Evolutionary conservation across 2,888 invertebrate species (phyloP), one percentile per base, ranked within the genome.

Genomic region (Dryomyza anilis): DNA sequence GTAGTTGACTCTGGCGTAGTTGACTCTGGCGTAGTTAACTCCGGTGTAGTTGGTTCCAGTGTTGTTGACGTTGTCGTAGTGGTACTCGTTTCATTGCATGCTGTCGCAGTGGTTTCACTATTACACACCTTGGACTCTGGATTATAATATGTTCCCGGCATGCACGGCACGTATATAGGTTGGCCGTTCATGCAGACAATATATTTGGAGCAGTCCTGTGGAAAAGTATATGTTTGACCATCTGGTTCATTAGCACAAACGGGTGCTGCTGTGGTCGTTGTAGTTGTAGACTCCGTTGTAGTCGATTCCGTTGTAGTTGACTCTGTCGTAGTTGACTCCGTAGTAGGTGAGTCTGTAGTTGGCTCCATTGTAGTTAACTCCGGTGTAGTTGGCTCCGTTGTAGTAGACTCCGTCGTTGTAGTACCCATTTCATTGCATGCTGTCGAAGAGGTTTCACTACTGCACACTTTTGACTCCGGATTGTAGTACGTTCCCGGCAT

Each of bases 121-220:
- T n/a, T 27, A 2, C 66, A 66, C 16, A 19, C 16, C 8, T 45
- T 43, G 8, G n/a, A 48, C 10, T 39, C 21, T 10, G 60, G 63
- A 63, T 63, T 55, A 27, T 60, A 66, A 33, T 60, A 66, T n/a
- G 43, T 30, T 14, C 48, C 43, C 3, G 8, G 48, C 23, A 50
- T 23, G 16, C 66, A 66, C 1, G 12, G 4, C 23, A 27, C 45
- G 2, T 55, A 27, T 4, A 12, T 10, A 1, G 63, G 12, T 16
- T 56, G 14, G 0, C 45, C 56, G 10, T 60, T 48, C 10, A 66
- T 10, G 33, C 66, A 66, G 39, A 66, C 43, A 30, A 43, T 59
- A 27, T 63, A 66, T 33, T 63, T 33, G 36, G 61, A 53, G 36
- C 64, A 64, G 29, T 67, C 52, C 4, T 25, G 25, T 14, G 30